A percentile compares a stretch with the other conserved stretches of the same genome.
These are phyloP conservation scores for Ylistrum balloti DNA, from an alignment of 1,140 invertebrate genomes.

Conservation along the genomic window DNA sequence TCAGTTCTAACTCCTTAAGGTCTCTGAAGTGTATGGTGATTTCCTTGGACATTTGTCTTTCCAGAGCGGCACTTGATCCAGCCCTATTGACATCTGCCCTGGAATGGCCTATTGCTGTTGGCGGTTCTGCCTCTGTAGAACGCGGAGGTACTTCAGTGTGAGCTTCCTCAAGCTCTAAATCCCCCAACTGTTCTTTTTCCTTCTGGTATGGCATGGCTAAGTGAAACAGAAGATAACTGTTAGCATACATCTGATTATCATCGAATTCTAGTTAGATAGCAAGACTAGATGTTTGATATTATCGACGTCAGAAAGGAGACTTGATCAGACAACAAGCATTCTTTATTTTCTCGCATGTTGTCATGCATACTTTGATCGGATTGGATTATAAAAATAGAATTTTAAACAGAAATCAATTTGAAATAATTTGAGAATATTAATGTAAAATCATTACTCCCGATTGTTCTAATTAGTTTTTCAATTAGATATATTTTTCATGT, in stretches of 20 bases:
- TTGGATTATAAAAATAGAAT: no score
- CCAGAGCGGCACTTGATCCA: background rate
- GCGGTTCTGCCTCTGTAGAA: background rate
- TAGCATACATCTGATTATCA: no score
- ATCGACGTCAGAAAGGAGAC: background rate
- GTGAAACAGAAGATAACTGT: background rate
- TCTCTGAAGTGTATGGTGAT: conserved; percentile 21
- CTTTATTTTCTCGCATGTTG: no score
- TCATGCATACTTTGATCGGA: no score
- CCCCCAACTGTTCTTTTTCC: background rate
- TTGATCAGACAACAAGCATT: no score
- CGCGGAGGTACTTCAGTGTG: conserved; percentile 11
- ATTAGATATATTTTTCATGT: no score
- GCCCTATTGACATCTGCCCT: background rate
- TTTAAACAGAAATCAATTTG: no score
- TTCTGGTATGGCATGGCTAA: conserved; percentile 31
- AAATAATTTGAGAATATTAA: no score
- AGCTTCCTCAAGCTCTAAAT: background rate
- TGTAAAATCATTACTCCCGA: no score
- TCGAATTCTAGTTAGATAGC: no score
- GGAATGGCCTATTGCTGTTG: background rate
- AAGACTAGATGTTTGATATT: no score
- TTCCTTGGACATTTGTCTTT: background rate
- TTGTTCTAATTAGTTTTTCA: no score
- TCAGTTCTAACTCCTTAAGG: background rate